These are phyloP conservation scores for Litoditis marina DNA, from an alignment of 2,888 invertebrate genomes.

Conservation along the genomic window DNA sequence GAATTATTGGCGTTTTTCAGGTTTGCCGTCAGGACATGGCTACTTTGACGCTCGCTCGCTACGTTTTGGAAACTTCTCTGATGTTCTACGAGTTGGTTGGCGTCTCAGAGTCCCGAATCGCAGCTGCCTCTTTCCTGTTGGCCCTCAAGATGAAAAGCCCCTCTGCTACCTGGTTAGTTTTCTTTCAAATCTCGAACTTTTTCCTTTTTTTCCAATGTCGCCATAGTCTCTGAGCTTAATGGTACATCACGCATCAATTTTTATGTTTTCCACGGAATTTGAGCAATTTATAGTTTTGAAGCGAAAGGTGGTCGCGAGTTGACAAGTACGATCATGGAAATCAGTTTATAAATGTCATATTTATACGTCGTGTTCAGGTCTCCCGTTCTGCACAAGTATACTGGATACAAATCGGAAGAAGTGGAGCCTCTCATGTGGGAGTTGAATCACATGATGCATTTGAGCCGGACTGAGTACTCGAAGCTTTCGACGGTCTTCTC, in stretches of 20 bases:
- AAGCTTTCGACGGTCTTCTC: constrained; percentile 38
- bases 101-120: constrained; percentile 80
- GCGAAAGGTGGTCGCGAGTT: too few relatives aligned
- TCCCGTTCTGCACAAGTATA: constrained; percentile 52
- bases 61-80: constrained; percentile 85
- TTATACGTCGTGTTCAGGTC: constrained; percentile 25
- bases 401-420: constrained; percentile 44
- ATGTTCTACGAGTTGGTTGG: constrained; percentile 82
- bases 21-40: constrained; percentile 74
- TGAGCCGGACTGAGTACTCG: constrained; percentile 15
- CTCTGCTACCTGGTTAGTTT: constrained; percentile 40
- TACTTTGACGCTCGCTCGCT: constrained; percentile 86
- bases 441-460: constrained; percentile 53
- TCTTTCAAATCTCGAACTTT: not conserved
- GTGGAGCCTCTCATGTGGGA: constrained; percentile 47
- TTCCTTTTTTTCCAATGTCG: not conserved
- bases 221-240: too few relatives aligned
- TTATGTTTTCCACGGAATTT: too few relatives aligned
- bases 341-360: not conserved
- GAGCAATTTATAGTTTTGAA: too few relatives aligned
- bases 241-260: too few relatives aligned
- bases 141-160: constrained; percentile 75
- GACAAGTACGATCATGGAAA: too few relatives aligned
- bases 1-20: constrained; percentile 17
- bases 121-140: constrained; percentile 81